Percentiles rank a stretch among this genome's conserved stretches.
Evolutionary conservation across 2,888 invertebrate species (phyloP).

Genomic region (Dicyrtoma fusca): DNA sequence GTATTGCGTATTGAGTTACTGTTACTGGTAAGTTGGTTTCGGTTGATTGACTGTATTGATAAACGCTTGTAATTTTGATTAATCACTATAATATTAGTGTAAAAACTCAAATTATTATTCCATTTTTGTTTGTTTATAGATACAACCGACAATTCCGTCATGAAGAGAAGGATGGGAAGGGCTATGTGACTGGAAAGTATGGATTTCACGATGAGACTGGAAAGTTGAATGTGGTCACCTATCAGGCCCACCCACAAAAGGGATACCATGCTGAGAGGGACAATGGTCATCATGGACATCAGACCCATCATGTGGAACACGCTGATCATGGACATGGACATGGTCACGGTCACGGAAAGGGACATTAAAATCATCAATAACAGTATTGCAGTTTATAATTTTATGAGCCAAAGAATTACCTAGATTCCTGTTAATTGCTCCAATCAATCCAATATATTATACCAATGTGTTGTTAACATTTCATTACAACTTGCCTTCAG

Average conservation of each 20-base stretch:
- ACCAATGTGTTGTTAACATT: too few relatives aligned
- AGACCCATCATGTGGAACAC: constrained; percentile 19
- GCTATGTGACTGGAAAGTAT: constrained; percentile 77
- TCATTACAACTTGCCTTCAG: too few relatives aligned
- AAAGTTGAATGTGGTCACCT: constrained; percentile 75
- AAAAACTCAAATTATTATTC: constrained; percentile 18
- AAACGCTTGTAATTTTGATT: too few relatives aligned
- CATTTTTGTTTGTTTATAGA: constrained; percentile 62
- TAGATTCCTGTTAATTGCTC: too few relatives aligned
- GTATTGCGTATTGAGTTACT: too few relatives aligned
- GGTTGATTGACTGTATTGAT: too few relatives aligned
- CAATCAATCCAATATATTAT: too few relatives aligned
- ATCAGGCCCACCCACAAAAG: constrained; percentile 71
- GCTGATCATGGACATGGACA: not conserved
- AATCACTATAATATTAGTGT: constrained; percentile 2
- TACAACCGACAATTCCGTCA: constrained; percentile 78
- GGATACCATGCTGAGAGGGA: constrained; percentile 68
- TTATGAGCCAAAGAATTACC: too few relatives aligned
- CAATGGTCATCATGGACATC: constrained; percentile 21
- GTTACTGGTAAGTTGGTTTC: too few relatives aligned
- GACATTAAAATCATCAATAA: too few relatives aligned
- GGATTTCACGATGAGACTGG: constrained; percentile 78
- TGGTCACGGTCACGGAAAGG: not conserved
- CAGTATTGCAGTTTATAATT: too few relatives aligned
- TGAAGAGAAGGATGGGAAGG: constrained; percentile 76